Evolutionary conservation across 2,888 invertebrate species (phyloP), one percentile per base, ranked within the genome.

Genomic region (Sesamia inferens): DNA sequence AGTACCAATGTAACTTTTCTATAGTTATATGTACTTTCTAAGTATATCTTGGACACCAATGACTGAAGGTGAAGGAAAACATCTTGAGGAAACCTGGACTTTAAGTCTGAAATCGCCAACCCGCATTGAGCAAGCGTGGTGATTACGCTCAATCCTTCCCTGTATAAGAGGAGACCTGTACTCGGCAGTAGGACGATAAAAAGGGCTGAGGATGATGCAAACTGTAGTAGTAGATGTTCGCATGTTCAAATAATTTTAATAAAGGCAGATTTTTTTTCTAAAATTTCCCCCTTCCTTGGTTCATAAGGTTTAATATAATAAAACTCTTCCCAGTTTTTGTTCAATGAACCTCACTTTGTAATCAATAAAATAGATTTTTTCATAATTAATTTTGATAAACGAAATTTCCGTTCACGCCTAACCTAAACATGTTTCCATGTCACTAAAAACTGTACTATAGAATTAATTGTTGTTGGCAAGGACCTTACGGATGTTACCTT

Each of bases 391-490:
- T 51, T 0, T 10, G n/a, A 64, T 10, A 39, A 13, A 55, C 47
- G 14, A 63, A 47, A n/a, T 55, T 14, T 48, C 13, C 63, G 6
- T 63, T 74, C 55, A 42, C 13, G 31, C n/a, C n/a, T 13, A 69
- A 70, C 44, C 51, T 19, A 51, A 51, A 55, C 22, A 8, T 44
- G 76, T 74, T 76, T 76, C 10, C 16, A 44, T 59, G 16, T 61
- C 51, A 54, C 44, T 54, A 47, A 76, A 55, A 42, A 76, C n/a
- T 57, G 24, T 31, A 22, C 48, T 74, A 39, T 44, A 14, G 68
- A 59, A 74, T 51, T 51, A 68, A 74, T 76, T 24, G 57, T 48
- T 55, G 31, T 59, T 14, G 31, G 22, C 51, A 76, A n/a, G 24
- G 13, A 71, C 39, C 22, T 59, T 2, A 31, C 31, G 31, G 31